Evolutionary conservation across 2,113 vertebrate species (phyloP), one percentile per base, ranked within the genome.

Genomic region (Aptenodytes forsteri): DNA sequence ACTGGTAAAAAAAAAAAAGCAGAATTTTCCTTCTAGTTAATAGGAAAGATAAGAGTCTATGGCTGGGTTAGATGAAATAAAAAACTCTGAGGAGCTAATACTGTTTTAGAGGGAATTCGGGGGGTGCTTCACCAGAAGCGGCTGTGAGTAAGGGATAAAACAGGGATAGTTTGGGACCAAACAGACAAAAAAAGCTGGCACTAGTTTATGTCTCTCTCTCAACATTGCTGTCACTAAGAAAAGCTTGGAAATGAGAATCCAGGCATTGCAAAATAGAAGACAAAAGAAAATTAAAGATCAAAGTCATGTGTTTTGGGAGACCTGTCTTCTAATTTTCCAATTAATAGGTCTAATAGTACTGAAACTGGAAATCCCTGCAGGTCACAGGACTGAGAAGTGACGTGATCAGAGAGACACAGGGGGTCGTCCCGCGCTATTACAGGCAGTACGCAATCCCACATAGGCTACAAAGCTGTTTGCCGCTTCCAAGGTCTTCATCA

Each of bases 371-470:
- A 81, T 36, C 46, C 17, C 47, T 26, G 47, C 29, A 54, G 59
- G 34, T n/a, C 23, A 22, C 23, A n/a, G 44, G 32, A 6, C 61
- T 30, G 52, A 18, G 15, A 38, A 46, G 18, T 4, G 44, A 29
- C 0, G 0, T 25, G 34, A 44, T 46, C 22, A 50, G 32, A 10
- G 21, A 36, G 15, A 13, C 38, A 7, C 23, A 12, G 27, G 1
- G 2, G 34, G 23, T 40, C 38, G 27, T 13, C 44, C 32, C 89
- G 10, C 21, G 27, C 50, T 4, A 3, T 15, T 5, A 5, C 16
- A 8, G 0, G 42, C 44, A 16, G 36, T 2, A 32, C 4, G 0
- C 11, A 30, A 5, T 16, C 34, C 25, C 25, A 13, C 14, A 6
- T 0, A 5, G 81, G 34, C 46, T 40, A 15, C 29, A n/a, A 23